These are phyloP conservation scores for Gymnocephalus cernua DNA, from an alignment of 2,113 vertebrate species.

Conservation along the genomic window DNA sequence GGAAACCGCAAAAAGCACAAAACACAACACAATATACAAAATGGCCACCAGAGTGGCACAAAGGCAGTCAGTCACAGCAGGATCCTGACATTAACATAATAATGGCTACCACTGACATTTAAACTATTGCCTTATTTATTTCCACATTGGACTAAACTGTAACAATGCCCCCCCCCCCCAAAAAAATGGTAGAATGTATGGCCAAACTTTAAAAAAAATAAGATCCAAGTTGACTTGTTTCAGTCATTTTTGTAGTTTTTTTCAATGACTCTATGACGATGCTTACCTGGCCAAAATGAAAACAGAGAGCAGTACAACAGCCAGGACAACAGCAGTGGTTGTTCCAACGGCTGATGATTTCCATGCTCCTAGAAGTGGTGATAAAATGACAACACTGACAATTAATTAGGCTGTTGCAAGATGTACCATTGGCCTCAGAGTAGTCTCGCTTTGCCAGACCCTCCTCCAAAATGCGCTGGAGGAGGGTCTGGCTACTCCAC, in stretches of 20 bases:
- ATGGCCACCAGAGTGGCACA: too few relatives aligned
- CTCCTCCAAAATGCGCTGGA: too few relatives aligned
- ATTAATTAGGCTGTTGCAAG: not conserved
- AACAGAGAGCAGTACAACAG: not conserved
- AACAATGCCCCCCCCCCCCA: too few relatives aligned
- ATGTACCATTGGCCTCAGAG: too few relatives aligned
- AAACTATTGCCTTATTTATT: not conserved
- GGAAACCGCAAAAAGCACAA: too few relatives aligned
- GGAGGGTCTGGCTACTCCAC: too few relatives aligned
- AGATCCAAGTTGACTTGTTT: not conserved
- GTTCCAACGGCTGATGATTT: not conserved
- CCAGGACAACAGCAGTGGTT: not conserved
- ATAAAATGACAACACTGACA: not conserved
- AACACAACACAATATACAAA: too few relatives aligned
- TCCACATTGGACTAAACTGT: not conserved
- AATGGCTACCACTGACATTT: too few relatives aligned
- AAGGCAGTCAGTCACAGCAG: too few relatives aligned
- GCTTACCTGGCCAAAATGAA: conserved; percentile 23
- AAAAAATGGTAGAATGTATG: not conserved
- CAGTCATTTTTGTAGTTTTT: too few relatives aligned
- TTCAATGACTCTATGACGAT: not conserved
- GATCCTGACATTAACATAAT: too few relatives aligned
- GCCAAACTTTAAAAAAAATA: not conserved
- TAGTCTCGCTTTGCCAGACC: too few relatives aligned
- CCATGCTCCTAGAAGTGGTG: not conserved